Percentiles rank a stretch among this genome's conserved stretches.
Evolutionary conservation across 2,113 vertebrate genomes (phyloP).

Genomic region (Neodon shergylaensis): DNA sequence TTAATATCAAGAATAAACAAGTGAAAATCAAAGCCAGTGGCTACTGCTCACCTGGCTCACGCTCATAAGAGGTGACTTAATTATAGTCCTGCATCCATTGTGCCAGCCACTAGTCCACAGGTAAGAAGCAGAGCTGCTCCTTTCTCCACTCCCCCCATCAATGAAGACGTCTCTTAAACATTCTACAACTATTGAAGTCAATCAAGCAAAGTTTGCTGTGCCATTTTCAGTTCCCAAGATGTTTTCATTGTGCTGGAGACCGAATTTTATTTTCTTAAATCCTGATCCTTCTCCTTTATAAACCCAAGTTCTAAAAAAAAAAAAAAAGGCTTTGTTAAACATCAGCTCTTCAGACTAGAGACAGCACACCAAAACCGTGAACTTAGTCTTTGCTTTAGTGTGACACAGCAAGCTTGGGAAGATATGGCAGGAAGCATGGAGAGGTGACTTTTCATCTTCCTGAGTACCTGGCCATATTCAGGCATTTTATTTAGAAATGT

Average conservation of each 20-base stretch:
- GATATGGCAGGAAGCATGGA: not conserved
- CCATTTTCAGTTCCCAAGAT: not conserved
- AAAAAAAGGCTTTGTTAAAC: not conserved
- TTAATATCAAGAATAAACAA: conserved; percentile 23
- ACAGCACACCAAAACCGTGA: not conserved
- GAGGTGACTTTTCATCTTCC: not conserved
- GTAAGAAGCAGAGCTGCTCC: not conserved
- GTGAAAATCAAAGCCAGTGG: conserved; percentile 48
- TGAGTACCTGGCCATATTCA: not conserved
- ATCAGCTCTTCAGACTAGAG: not conserved
- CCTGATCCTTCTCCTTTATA: not conserved
- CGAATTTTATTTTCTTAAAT: conserved; percentile 23
- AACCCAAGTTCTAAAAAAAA: not conserved
- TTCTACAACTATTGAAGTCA: not conserved
- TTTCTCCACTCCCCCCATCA: not conserved
- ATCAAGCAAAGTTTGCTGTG: not conserved
- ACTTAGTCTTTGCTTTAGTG: not conserved
- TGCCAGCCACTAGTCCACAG: not conserved
- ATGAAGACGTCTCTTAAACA: not conserved
- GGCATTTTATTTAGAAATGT: not conserved
- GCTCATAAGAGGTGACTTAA: conserved; percentile 39
- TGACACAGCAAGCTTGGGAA: not conserved
- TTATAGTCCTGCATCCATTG: not conserved
- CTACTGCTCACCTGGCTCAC: not conserved
- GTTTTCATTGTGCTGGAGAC: not conserved